These are phyloP conservation scores for Caenorhabditis auriculariae DNA, from an alignment of 2,888 invertebrate genomes.

Conservation along the genomic window DNA sequence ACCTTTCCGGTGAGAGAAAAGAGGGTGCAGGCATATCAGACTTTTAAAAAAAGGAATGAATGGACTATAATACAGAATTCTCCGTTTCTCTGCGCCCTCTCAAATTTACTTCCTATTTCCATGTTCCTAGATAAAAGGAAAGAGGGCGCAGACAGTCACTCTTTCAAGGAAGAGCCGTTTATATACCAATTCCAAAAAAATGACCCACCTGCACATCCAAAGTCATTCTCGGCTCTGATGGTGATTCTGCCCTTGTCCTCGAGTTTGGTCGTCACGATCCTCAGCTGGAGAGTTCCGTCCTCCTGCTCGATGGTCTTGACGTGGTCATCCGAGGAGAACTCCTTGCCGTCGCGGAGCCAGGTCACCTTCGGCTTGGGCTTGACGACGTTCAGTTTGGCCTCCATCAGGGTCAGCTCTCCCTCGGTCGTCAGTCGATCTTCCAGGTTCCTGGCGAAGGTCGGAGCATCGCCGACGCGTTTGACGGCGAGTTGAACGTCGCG, in stretches of 20 bases:
- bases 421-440: constrained; percentile 56
- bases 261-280: constrained; percentile 53
- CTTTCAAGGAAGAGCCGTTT: too few relatives aligned
- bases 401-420: constrained; percentile 56
- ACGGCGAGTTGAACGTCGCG: constrained; percentile 52
- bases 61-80: too few relatives aligned
- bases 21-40: too few relatives aligned
- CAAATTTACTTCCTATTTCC: background rate
- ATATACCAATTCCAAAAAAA: too few relatives aligned
- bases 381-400: constrained; percentile 48
- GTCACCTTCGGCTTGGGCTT: constrained; percentile 74
- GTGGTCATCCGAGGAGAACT: constrained; percentile 43
- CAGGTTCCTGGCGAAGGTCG: constrained; percentile 45
- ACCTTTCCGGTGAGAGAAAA: too few relatives aligned
- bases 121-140: too few relatives aligned
- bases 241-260: constrained; percentile 57
- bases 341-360: constrained; percentile 81
- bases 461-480: constrained; percentile 56
- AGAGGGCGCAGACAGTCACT: too few relatives aligned
- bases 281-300: constrained; percentile 57
- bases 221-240: constrained; percentile 58
- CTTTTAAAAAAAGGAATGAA: too few relatives aligned
- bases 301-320: constrained; percentile 39
- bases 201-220: constrained; percentile 43
- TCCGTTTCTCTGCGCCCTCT: background rate